Percentiles rank a stretch among this genome's conserved stretches.
Evolutionary conservation across 2,113 vertebrate species (phyloP).

Genomic region (Aldabrachelys gigantea): DNA sequence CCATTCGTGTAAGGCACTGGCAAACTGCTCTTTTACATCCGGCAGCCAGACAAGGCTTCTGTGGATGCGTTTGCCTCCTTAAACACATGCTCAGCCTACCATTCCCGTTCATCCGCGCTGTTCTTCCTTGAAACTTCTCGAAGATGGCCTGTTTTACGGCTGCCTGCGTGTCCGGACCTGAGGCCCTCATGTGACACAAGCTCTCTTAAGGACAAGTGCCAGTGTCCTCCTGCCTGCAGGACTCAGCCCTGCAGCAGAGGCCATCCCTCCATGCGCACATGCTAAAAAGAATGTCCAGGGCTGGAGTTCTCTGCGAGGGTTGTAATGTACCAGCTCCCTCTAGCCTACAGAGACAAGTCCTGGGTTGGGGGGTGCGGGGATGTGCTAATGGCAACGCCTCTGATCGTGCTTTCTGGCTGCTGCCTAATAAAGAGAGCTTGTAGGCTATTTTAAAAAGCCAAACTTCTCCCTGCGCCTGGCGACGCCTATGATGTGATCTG

Average conservation of each 20-base stretch:
- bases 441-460: constrained; percentile 13
- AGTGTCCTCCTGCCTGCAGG: constrained; percentile 13
- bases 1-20: fast-evolving
- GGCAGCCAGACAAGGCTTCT: background rate
- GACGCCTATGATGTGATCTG: background rate
- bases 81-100: constrained; percentile 1
- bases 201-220: background rate
- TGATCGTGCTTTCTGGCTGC: background rate
- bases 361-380: background rate
- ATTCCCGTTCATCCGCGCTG: constrained; percentile 45
- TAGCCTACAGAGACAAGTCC: background rate
- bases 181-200: constrained; percentile 68
- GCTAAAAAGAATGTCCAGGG: background rate
- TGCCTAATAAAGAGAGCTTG: background rate
- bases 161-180: constrained; percentile 53
- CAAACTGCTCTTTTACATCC: background rate
- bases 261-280: background rate
- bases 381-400: background rate
- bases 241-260: constrained; percentile 42
- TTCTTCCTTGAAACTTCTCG: constrained; percentile 31
- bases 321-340: background rate
- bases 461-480: background rate
- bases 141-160: background rate
- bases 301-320: background rate
- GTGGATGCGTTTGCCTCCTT: background rate